Evolutionary conservation across 2,888 invertebrate species (phyloP).

Genomic region (Cephus spinipes): DNA sequence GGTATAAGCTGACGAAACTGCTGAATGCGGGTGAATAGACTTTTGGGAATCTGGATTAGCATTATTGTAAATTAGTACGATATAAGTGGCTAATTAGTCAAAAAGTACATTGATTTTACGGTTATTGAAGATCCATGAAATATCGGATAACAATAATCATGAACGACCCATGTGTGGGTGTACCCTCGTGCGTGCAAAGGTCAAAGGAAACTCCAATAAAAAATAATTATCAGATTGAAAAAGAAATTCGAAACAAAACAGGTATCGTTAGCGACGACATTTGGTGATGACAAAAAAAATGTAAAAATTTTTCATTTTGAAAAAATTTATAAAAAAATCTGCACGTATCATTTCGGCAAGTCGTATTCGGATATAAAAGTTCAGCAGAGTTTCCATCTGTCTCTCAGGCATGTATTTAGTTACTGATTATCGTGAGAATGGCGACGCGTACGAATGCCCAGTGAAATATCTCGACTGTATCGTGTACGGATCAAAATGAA

Average conservation of each 20-base stretch:
- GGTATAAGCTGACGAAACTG: slow-evolving; percentile 18
- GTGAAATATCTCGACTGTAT: neutral
- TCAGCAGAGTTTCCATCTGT: neutral
- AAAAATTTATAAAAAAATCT: neutral
- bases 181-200: neutral
- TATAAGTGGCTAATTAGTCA: slow-evolving; percentile 52
- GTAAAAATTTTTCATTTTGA: too few species aligned
- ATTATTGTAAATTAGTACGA: slow-evolving; percentile 46
- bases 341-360: neutral
- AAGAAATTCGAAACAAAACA: neutral
- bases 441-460: neutral
- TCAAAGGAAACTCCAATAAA: neutral
- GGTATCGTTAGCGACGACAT: neutral
- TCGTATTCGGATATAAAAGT: neutral
- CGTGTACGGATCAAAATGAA: slow-evolving; percentile 30
- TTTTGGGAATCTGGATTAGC: slow-evolving; percentile 47
- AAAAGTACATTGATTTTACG: slow-evolving; percentile 15
- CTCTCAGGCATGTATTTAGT: neutral
- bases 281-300: neutral
- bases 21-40: neutral
- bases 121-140: neutral
- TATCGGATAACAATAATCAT: neutral
- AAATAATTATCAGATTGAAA: neutral
- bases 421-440: neutral
- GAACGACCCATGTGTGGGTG: neutral